Base-by-base conservation (phyloP, 2,113 vertebrate species). In the Kryptolebias marmoratus region DNA sequence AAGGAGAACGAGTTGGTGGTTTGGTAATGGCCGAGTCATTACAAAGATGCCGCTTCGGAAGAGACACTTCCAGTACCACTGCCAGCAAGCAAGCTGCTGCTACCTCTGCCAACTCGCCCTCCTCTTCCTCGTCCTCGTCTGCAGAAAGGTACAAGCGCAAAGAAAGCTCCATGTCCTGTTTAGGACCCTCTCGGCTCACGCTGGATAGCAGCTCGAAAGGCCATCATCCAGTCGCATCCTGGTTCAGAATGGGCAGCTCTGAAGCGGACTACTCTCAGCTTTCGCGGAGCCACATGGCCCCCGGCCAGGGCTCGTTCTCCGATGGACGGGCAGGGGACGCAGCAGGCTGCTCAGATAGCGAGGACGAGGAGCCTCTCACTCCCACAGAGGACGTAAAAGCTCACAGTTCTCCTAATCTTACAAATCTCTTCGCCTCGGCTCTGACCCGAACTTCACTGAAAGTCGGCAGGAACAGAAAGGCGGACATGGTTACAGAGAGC, bases 371-470 rank as follows among this genome's bases (percentile, higher is more conserved):
- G 59, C 86, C 88, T 10, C 83, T 90, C 52, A 83, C 88, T 2
- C 88, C 91, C 47, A 86, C 83, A 2, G 91, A 91, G 59, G 90
- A 92, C 27, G 62, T 66, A 11, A 90, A 92, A 58, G 74, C 75
- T 54, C 88, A 81, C 0, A 77, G 86, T 49, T 87, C 91, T 75
- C 96, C 96, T 15, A 90, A 93, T 64, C 96, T 96, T 77, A 98
- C 96, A 10, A 99, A 99, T 80, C 94, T 99, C 85, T 99, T 99
- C 88, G 96, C 97, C 90, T 97, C 96, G 83, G 97, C 97, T 92
- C 96, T 98, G 91, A 93, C 87, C 45, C 88, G 91, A 44, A 90
- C 87, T 32, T 76, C 90, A 5, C 68, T 92, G 54, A 90, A 87
- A 48, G 90, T 84, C 8, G 74, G 85, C 57, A 82, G 78, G 22